Evolutionary conservation across 2,113 vertebrate genomes (phyloP), one percentile per base, ranked within the genome.

Genomic region (Nyctereutes procyonoides): DNA sequence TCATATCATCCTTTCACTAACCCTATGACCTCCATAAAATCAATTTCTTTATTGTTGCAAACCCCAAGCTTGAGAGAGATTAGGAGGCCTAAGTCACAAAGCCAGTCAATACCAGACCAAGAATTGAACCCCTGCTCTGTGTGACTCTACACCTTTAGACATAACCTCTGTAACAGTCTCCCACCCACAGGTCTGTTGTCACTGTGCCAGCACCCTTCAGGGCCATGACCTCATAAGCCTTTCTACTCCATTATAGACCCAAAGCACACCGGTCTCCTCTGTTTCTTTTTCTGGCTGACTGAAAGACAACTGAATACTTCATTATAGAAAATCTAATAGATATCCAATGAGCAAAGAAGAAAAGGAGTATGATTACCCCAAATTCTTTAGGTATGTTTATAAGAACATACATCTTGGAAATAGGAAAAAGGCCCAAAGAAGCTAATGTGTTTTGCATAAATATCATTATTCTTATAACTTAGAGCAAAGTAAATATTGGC

Each of bases 401-500:
- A 93, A 94, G 65, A 93, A 87, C 22, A 63, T 51, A 30, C 62
- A 84, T 83, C 30, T 63, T 69, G 56, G 62, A 93, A 96, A 80
- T n/a, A 87, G 35, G 63, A 95, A 77, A 85, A 43, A 86, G 53
- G 11, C 10, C 26, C 85, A 88, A 65, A 32, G 74, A 83, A 95
- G 26, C 30, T 91, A 76, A 94, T 56, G 60, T 51, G 32, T 76
- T 97, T 94, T 76, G 35, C 53, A 90, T 95, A 93, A 93, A 67
- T 89, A 90, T 67, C 20, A 90, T 97, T 96, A 95, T 77, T 86
- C 19, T 86, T 63, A 11, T 67, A 76, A 35, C 73, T 90, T 83
- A n/a, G 19, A 87, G 51, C 28, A 95, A 90, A 93, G 53, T 16
- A 96, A 96, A 86, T 96, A 96, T n/a, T 86, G 65, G 51, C 48